A percentile compares a stretch with the other conserved stretches of the same genome.
Evolutionary conservation across 2,113 vertebrate genomes (phyloP).

Genomic region (Leucosticte australis): DNA sequence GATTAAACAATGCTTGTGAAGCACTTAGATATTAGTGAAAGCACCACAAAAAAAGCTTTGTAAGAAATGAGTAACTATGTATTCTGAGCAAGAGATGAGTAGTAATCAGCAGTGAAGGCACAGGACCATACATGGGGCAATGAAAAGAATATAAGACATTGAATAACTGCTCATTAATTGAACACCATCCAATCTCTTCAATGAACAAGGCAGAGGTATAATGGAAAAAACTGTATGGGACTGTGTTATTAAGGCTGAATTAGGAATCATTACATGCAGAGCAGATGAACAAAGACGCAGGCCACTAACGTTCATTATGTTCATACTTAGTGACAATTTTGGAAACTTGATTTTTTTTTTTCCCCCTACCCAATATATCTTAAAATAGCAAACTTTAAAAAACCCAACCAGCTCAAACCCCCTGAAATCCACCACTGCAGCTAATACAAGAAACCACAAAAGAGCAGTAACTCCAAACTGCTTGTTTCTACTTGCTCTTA

Average conservation of each 20-base stretch:
- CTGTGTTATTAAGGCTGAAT: constrained; percentile 23
- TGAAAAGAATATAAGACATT: constrained; percentile 1
- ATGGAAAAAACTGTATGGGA: constrained; percentile 1
- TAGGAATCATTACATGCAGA: neutral
- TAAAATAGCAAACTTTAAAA: neutral
- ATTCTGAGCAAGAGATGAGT: constrained; percentile 23
- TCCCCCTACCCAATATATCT: neutral
- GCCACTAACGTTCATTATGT: neutral
- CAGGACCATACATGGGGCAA: neutral
- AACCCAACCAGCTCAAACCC: neutral
- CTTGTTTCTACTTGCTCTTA: neutral
- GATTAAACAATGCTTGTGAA: constrained; percentile 29
- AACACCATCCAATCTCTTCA: constrained; percentile 35
- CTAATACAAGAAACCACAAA: neutral
- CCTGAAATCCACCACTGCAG: neutral
- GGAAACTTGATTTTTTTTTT: neutral
- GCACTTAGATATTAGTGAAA: neutral
- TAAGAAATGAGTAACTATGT: constrained; percentile 30
- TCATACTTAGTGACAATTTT: neutral
- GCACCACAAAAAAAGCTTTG: constrained; percentile 24
- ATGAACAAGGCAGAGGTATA: constrained; percentile 27
- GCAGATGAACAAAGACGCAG: neutral
- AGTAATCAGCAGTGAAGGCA: constrained; percentile 25
- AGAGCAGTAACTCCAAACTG: neutral
- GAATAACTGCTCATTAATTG: constrained; percentile 44